Conservation (phyloP, 1,140 invertebrate species). For the Penaeus indicus region DNA sequence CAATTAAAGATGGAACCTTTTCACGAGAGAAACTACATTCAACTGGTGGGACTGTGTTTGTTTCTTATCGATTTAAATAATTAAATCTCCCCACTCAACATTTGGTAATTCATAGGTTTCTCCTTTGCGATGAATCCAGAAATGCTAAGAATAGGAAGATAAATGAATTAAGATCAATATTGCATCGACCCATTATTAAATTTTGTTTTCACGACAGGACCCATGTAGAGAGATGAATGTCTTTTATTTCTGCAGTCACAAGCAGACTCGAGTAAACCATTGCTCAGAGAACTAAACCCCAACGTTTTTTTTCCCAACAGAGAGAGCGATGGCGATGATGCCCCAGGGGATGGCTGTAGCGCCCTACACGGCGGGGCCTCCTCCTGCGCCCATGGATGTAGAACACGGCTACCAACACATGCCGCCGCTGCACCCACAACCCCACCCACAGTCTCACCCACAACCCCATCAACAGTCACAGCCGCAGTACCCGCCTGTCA, state of each 20-base stretch:
- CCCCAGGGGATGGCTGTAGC: not conserved
- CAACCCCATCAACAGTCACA: conserved; percentile 15
- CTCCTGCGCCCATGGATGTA: conserved; percentile 39
- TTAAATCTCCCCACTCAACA: too few species aligned
- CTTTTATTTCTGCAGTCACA: not conserved
- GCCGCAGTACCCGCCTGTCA: conserved; percentile 11
- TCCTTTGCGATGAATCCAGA: too few species aligned
- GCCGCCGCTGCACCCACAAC: not conserved
- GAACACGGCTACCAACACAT: conserved; percentile 26
- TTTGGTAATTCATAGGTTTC: too few species aligned
- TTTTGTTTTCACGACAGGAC: too few species aligned
- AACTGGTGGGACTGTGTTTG: too few species aligned
- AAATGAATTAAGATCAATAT: too few species aligned
- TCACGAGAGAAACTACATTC: too few species aligned
- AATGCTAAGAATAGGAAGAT: too few species aligned
- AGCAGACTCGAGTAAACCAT: not conserved
- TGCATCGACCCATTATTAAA: too few species aligned
- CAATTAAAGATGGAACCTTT: too few species aligned
- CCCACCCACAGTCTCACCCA: not conserved
- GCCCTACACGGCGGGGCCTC: not conserved
- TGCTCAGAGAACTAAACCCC: too few species aligned
- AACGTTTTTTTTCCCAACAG: not conserved
- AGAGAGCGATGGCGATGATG: conserved; percentile 39
- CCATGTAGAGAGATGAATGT: not conserved
- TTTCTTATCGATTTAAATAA: too few species aligned